Evolutionary conservation across 2,888 invertebrate species (phyloP).

Genomic region (Leucania comma): DNA sequence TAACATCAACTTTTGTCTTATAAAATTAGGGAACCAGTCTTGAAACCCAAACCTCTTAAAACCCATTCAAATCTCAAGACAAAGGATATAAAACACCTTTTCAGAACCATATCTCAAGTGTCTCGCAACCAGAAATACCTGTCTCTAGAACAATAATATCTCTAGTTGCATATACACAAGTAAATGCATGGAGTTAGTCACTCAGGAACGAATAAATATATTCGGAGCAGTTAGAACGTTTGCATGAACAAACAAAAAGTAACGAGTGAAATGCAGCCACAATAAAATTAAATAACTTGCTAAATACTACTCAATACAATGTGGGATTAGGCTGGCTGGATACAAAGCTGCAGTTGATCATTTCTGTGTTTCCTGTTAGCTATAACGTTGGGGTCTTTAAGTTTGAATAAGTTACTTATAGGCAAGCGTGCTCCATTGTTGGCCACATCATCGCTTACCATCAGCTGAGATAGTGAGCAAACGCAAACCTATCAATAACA

Average conservation of each 20-base stretch:
- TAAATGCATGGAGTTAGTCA: neutral
- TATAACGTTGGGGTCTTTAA: too few relatives aligned
- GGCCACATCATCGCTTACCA: too few relatives aligned
- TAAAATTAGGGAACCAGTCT: conserved; percentile 23
- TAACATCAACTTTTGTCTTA: neutral
- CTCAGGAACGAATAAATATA: conserved; percentile 1
- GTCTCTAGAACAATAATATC: conserved; percentile 31
- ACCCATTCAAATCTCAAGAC: conserved; percentile 27
- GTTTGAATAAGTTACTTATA: too few relatives aligned
- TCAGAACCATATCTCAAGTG: conserved; percentile 1
- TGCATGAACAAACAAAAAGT: conserved; percentile 41
- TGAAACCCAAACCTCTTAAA: conserved; percentile 16
- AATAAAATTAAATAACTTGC: conserved; percentile 33
- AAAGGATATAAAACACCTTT: conserved; percentile 21
- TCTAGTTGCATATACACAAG: conserved; percentile 17
- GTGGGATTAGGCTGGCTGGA: conserved; percentile 17
- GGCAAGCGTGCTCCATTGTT: too few relatives aligned
- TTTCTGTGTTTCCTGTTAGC: too few relatives aligned
- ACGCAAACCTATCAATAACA: too few relatives aligned
- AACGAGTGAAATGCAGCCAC: conserved; percentile 35
- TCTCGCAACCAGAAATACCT: conserved; percentile 27
- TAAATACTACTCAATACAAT: conserved; percentile 20
- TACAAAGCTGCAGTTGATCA: neutral
- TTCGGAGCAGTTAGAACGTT: conserved; percentile 14
- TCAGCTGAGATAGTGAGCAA: too few relatives aligned